A percentile compares a stretch with the other conserved stretches of the same genome.
phyloP scores from a whole-genome alignment of 2,797 vertebrate genomes.

The Sphenopsis melanotis region DNA sequence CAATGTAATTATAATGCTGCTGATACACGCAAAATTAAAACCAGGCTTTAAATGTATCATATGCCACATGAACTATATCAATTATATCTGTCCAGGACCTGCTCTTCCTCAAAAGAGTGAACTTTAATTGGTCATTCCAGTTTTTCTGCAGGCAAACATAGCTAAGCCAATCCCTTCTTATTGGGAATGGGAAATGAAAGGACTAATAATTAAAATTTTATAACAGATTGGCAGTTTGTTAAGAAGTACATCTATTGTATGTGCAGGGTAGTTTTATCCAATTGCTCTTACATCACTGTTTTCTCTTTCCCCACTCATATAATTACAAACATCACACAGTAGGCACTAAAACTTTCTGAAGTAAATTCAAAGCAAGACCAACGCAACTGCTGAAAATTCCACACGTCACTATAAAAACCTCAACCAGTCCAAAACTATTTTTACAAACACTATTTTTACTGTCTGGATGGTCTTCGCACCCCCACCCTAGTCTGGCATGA shows the following conservation, averaged over 20 bases:
- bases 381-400: neutral
- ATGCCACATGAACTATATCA: neutral
- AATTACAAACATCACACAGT: conserved; percentile 5
- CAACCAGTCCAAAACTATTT: neutral
- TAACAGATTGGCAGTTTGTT: neutral
- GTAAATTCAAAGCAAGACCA: conserved; percentile 12
- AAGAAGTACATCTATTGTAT: neutral
- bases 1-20: neutral
- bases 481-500: neutral
- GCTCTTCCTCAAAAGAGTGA: neutral
- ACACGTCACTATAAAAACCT: neutral
- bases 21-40: neutral
- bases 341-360: neutral
- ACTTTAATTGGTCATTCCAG: neutral
- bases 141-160: neutral
- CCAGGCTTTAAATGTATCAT: neutral
- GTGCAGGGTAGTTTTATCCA: neutral
- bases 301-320: neutral
- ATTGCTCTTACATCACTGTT: neutral
- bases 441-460: neutral
- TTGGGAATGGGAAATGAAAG: neutral
- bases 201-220: neutral
- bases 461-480: neutral
- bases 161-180: neutral
- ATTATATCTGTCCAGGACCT: neutral